Evolutionary conservation across 2,888 invertebrate species (phyloP), one percentile per base, ranked within the genome.

Genomic region (Zaprionus lineosus): DNA sequence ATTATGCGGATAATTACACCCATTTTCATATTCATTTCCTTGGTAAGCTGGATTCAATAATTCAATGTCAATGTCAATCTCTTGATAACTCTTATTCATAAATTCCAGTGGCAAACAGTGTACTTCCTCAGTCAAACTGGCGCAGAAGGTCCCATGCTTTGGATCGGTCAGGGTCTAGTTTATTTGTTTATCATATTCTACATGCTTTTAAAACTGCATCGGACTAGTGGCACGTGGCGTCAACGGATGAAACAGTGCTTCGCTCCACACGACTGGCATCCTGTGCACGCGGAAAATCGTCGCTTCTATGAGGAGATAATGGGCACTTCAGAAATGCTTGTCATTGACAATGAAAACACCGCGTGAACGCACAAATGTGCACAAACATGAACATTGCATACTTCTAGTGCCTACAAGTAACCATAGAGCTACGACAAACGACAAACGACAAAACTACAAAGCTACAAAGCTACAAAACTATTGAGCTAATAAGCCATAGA

Each of bases 221-320:
- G 84, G 41, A 88, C 88, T 0, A 86, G 74, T 5, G 89, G 89
- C 11, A 62, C 76, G 0, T 60, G 86, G 16, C 74, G 75, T 5
- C 76, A 87, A 5, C 83, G 89, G 11, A 37, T 88, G 56, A 84
- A 69, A 24, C 88, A 89, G 65, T 89, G 88, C 43, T 83, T 89
- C 24, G 77, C 81, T 1, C 89, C 89, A 0, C 89, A 88, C 51
- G 89, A 89, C 60, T 89, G 89, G 89, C 88, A 89, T 86, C 89
- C 89, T 1, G 88, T 87, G 3, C 87, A 87, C 71, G 84, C 89
- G 9, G 86, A 84, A 21, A 87, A 88, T 79, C 88, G 88, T 0
- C 84, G 86, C 3, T 87, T 87, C 48, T 89, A 89, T 50, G 89
- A 90, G 55, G 88, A 88, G 41, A 82, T 89, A 5, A 87, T 89